Evolutionary conservation across 2,888 invertebrate species (phyloP).

Genomic region (Chaetoderma sp.): DNA sequence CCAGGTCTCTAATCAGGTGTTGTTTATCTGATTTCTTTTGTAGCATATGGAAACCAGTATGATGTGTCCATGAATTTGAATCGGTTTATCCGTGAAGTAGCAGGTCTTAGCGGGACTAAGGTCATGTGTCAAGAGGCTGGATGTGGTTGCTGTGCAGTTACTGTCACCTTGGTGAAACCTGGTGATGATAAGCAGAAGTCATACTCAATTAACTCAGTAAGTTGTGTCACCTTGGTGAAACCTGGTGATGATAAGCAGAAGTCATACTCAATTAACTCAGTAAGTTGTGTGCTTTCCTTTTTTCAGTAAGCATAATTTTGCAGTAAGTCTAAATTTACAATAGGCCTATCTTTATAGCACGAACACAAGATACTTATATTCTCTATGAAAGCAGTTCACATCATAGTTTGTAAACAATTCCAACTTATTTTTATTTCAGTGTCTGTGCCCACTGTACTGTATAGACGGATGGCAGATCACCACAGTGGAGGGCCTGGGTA

Average conservation of each 20-base stretch:
- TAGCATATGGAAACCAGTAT: conserved; percentile 23
- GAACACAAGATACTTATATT: too few relatives aligned
- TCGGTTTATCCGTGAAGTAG: conserved; percentile 39
- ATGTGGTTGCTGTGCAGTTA: conserved; percentile 69
- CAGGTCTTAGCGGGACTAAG: conserved; percentile 57
- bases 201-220: conserved; percentile 47
- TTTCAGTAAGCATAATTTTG: too few relatives aligned
- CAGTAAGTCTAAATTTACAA: too few relatives aligned
- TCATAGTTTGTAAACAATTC: too few relatives aligned
- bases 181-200: conserved; percentile 17
- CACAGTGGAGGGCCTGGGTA: conserved; percentile 81
- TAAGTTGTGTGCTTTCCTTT: conserved; percentile 37
- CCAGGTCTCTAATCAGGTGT: too few relatives aligned
- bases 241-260: conserved; percentile 7
- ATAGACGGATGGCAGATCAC: conserved; percentile 79
- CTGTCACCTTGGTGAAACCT: conserved; percentile 36
- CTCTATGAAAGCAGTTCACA: too few relatives aligned
- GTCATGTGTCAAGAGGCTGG: conserved; percentile 69
- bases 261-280: conserved; percentile 47
- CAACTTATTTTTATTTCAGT: conserved; percentile 70
- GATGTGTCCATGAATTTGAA: conserved; percentile 32
- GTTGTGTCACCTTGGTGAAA: conserved; percentile 29
- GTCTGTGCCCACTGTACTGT: conserved; percentile 76
- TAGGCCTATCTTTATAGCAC: too few relatives aligned
- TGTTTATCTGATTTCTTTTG: too few relatives aligned